Conservation (phyloP, 2,888 invertebrate species). For the Diaperis boleti region DNA sequence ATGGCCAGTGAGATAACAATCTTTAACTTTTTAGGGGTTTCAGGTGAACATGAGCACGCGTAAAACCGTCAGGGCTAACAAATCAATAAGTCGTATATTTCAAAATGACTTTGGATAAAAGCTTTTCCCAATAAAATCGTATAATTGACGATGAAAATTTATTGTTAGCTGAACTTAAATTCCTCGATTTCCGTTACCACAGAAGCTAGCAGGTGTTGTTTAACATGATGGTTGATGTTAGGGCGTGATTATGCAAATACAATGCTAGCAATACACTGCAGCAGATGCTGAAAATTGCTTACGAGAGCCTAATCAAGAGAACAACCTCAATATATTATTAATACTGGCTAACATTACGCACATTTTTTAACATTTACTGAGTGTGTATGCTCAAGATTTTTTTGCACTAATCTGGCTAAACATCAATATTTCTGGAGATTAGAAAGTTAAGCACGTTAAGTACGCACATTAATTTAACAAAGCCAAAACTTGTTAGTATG, state of each 20-base stretch:
- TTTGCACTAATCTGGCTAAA: not conserved
- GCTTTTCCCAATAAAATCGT: not conserved
- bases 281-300: conserved; percentile 43
- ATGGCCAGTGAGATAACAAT: too few species aligned
- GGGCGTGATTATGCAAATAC: conserved; percentile 52
- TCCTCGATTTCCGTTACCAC: conserved; percentile 37
- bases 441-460: not conserved
- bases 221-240: conserved; percentile 48
- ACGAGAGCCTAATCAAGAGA: conserved; percentile 4
- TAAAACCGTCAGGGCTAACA: too few species aligned
- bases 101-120: not conserved
- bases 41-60: too few species aligned
- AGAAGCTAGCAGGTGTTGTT: conserved; percentile 49
- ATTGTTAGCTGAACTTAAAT: conserved; percentile 40
- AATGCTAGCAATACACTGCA: conserved; percentile 42
- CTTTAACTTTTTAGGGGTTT: too few species aligned
- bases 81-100: too few species aligned
- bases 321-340: not conserved
- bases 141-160: conserved; percentile 14
- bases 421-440: not conserved
- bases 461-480: too few species aligned
- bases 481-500: too few species aligned
- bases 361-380: too few species aligned
- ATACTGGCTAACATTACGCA: too few species aligned
- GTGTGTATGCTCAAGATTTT: too few species aligned